Evolutionary conservation across 2,113 vertebrate species (phyloP).

Genomic region (Syngnathoides biaculeatus): DNA sequence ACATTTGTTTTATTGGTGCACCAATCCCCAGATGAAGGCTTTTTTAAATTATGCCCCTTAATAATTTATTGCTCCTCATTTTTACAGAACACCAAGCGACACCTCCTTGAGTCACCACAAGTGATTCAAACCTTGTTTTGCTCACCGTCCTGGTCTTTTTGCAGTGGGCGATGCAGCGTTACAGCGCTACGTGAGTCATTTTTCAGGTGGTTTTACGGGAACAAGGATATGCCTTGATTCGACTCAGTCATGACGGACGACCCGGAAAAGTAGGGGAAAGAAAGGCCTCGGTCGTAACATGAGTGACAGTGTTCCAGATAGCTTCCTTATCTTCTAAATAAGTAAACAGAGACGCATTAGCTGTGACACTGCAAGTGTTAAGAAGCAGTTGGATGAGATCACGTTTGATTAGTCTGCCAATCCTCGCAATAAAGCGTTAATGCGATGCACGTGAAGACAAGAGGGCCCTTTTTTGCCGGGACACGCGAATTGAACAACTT

Average conservation of each 20-base stretch:
- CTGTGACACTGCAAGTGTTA: slow-evolving; percentile 2
- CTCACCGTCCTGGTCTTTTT: background rate
- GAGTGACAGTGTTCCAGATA: background rate
- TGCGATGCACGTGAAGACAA: slow-evolving; percentile 26
- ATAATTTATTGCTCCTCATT: too few species aligned
- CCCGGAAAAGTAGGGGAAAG: background rate
- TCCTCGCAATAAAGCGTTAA: slow-evolving; percentile 20
- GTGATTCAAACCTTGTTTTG: too few species aligned
- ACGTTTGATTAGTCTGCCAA: slow-evolving; percentile 18
- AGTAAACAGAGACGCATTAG: slow-evolving; percentile 7
- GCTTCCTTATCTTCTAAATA: background rate
- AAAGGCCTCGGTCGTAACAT: background rate
- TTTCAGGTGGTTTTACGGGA: background rate
- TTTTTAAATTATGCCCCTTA: too few species aligned
- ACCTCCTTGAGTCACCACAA: too few species aligned
- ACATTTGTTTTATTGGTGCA: too few species aligned
- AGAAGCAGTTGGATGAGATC: background rate
- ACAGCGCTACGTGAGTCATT: background rate
- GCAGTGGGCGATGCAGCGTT: too few species aligned
- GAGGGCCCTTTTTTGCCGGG: slow-evolving; percentile 24
- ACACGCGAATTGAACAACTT: slow-evolving; percentile 15
- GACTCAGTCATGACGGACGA: background rate
- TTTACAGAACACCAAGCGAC: too few species aligned
- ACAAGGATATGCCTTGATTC: background rate
- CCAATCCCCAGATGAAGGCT: too few species aligned